phyloP scores from a whole-genome alignment of 2,113 vertebrate species.

The Gavia stellata region DNA sequence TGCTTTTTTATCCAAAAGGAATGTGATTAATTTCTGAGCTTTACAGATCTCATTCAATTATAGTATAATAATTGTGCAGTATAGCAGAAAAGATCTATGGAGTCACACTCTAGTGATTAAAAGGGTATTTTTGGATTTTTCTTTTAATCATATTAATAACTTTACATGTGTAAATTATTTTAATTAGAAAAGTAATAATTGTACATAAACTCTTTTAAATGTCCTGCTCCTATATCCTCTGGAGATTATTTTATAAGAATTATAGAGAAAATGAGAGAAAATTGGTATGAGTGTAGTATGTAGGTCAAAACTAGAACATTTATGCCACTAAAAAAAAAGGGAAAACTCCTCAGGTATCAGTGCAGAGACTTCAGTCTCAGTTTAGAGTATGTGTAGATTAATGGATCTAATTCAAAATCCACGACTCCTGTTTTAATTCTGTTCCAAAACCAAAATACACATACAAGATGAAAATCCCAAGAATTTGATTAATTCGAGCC shows the following conservation, averaged over 20 bases:
- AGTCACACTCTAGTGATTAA: neutral
- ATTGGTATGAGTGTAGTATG: neutral
- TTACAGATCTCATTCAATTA: neutral
- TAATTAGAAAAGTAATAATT: constrained; percentile 18
- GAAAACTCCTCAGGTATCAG: neutral
- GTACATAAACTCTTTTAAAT: neutral
- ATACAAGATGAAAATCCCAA: neutral
- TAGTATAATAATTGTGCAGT: too few species aligned
- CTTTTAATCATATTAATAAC: neutral
- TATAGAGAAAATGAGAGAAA: neutral
- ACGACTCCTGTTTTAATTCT: neutral
- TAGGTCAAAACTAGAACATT: neutral
- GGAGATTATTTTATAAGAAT: neutral
- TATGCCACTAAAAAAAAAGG: neutral
- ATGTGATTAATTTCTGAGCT: neutral
- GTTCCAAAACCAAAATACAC: neutral
- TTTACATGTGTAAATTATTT: neutral
- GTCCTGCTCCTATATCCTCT: neutral
- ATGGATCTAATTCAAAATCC: neutral
- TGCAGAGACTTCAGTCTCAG: neutral
- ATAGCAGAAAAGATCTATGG: neutral
- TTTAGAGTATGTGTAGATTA: neutral
- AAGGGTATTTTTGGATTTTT: neutral
- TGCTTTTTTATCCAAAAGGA: neutral
- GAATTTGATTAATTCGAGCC: neutral